Evolutionary conservation across 2,888 invertebrate species (phyloP), one percentile per base, ranked within the genome.

Genomic region (Caenorhabditis sp.): DNA sequence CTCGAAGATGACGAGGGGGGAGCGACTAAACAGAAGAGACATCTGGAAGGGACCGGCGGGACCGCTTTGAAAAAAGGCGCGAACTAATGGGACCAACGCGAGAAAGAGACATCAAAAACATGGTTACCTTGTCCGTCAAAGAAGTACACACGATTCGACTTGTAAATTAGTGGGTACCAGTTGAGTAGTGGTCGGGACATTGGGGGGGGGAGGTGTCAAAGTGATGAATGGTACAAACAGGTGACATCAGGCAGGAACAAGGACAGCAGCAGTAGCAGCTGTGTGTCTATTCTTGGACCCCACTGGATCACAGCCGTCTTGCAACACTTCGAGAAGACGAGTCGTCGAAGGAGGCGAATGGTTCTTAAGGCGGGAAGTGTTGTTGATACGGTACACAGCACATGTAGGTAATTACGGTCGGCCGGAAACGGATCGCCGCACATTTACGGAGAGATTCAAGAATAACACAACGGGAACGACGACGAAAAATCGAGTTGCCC

Each of bases 381-480:
- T 65, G 50, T 65, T 68, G 75, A 75, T 75, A 75, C 75, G 75
- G 75, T 75, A 75, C 41, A 75, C 75, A 68, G 75, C 68, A 75
- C 75, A 76, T 70, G 63, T 76, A 65, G 76, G 76, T 70, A 76
- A 76, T 76, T 76, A 76, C 9, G 9, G 13, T 13, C 35, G 35
- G 35, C 11, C 4, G 35, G 35, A 7, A 35, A 35, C 35, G 35
- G 35, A 35, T 35, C 6, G 35, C 4, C 13, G 35, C 35, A 35
- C 30, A 30, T n/a, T n/a, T n/a, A n/a, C n/a, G n/a, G n/a, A n/a
- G n/a, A n/a, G n/a, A n/a, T n/a, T n/a, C n/a, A n/a, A n/a, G n/a
- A n/a, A n/a, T n/a, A n/a, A n/a, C n/a, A n/a, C 35, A 35, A 2
- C 35, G 35, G 35, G 6, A 9, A 30, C 30, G 30, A 30, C 30